Evolutionary conservation across 2,888 invertebrate genomes (phyloP), one percentile per base, ranked within the genome.

Genomic region (Anaspis maculata): DNA sequence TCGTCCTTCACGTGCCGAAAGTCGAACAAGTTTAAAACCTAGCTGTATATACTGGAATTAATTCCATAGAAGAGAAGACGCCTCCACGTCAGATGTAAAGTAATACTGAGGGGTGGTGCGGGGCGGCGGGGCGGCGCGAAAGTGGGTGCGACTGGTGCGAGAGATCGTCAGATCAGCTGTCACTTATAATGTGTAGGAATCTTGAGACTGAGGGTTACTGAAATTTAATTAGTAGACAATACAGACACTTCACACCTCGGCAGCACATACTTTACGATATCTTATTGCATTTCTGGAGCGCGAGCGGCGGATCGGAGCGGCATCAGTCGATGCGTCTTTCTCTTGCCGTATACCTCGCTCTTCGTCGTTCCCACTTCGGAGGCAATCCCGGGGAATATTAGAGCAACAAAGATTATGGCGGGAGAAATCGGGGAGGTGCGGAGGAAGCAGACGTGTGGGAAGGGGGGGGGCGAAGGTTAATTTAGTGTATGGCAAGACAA

Each of bases 161-260:
- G n/a, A n/a, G n/a, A 39, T 49, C 51, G 42, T 51, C 57, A 56
- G 59, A 59, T 59, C 57, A 56, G 56, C 57, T 59, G 59, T 59
- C 59, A 57, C 53, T 55, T 50, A 51, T 51, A 44, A 45, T 55
- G 55, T 54, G 52, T 46, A 47, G 51, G 52, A 52, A 51, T 51
- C 49, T 47, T 51, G 53, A 52, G 52, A 55, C 52, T 54, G 54
- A 54, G 52, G 57, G 58, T 56, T 52, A 52, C 52, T 57, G 59
- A 61, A 61, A 61, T 61, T 61, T 61, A 61, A 61, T 61, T 61
- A 61, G 55, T 51, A 57, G 56, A 59, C 58, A 59, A 59, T 59
- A 58, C 56, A 52, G 54, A 51, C 52, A 52, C 54, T 51, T 51
- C 50, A 48, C 52, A 51, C 55, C 53, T 56, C 52, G 51, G 51